Evolutionary conservation across 1,140 invertebrate species (phyloP), one percentile per base, ranked within the genome.

Genomic region (Chironomus striatipennis): DNA sequence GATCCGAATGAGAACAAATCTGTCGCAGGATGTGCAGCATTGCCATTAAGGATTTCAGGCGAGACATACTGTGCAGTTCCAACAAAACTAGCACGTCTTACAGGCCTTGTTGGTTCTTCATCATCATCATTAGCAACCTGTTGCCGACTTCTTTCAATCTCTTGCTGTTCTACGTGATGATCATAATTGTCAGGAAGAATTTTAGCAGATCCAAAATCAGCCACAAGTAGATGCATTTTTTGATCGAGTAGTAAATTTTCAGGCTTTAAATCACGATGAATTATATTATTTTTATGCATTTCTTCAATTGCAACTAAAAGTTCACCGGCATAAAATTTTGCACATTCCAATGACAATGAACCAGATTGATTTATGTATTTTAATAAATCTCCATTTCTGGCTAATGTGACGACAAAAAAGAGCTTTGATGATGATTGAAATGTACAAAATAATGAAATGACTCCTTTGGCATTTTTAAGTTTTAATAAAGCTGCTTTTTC

Each of bases 51-150:
- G 15, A 99, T 85, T 84, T 99, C 98, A 7, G 98, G 98, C 70
- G 96, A 97, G 0, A 99, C 96, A 84, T 99, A 99, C 81, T 99
- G 97, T 0, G 98, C 97, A 15, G 98, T 99, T n/a, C 98, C 97
- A 6, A 98, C 96, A 84, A 99, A 98, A 80, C 96, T 98, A 79
- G 92, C 93, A 77, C 87, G 87, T 73, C 91, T 83, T 74, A 83
- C 80, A 75, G 85, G 79, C 75, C 76, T 43, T 77, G 74, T 0
- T 17, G 75, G 72, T 73, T 79, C 76, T 75, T 80, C 78, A 43
- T 79, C 75, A 74, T 75, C 78, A 10, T 47, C 42, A n/a, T n/a
- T 24, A 42, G 2, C 70, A n/a, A n/a, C n/a, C n/a, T n/a, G n/a
- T 42, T 9, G 70, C n/a, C 74, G 72, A 57, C 17, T 75, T 75